Conservation (phyloP, 2,888 invertebrate species). For the Drosophila anomelani region DNA sequence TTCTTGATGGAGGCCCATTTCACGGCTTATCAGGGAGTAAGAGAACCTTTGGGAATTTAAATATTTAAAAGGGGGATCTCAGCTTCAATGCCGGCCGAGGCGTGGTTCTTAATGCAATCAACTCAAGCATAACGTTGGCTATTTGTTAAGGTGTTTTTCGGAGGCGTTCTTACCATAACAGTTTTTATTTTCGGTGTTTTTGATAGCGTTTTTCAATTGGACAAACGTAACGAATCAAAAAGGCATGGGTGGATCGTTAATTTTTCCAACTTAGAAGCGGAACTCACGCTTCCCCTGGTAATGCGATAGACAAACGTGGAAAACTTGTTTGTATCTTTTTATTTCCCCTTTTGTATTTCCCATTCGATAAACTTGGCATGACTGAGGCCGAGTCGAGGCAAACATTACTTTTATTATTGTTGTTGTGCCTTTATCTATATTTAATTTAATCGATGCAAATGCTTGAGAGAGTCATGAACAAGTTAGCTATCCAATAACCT, state of each 20-base stretch:
- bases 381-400: conserved; percentile 54
- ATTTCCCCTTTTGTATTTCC: not conserved
- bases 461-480: conserved; percentile 42
- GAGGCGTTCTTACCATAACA: conserved; percentile 43
- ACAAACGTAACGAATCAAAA: conserved; percentile 34
- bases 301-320: conserved; percentile 50
- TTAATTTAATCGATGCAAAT: conserved; percentile 50
- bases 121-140: conserved; percentile 29
- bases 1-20: conserved; percentile 66
- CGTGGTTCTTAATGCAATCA: conserved; percentile 50
- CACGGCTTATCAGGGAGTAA: conserved; percentile 61
- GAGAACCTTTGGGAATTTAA: conserved; percentile 53
- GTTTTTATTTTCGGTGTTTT: conserved; percentile 18
- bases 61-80: conserved; percentile 46
- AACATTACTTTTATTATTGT: conserved; percentile 27
- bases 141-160: conserved; percentile 44
- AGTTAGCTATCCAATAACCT: conserved; percentile 26
- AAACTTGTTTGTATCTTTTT: conserved; percentile 63
- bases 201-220: conserved; percentile 44
- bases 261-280: conserved; percentile 49
- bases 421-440: conserved; percentile 38
- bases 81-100: conserved; percentile 64
- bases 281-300: conserved; percentile 55
- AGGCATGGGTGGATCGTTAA: conserved; percentile 19
- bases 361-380: conserved; percentile 55